These are phyloP conservation scores for Blomia tropicalis DNA, from an alignment of 2,888 invertebrate species.

Conservation along the genomic window DNA sequence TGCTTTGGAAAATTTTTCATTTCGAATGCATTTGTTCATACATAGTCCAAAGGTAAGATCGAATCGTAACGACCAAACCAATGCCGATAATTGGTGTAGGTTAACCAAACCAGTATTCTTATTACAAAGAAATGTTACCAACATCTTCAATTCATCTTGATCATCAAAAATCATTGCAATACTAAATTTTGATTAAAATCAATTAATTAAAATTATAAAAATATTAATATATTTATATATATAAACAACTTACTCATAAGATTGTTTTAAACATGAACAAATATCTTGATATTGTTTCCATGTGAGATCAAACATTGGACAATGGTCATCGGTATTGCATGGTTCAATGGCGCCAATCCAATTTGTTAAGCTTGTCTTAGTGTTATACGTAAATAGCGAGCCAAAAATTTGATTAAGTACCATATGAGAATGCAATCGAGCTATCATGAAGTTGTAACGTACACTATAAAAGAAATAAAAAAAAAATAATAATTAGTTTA, in stretches of 20 bases:
- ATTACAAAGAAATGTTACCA: background rate
- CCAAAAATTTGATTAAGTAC: background rate
- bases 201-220: too few relatives aligned
- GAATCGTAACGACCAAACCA: background rate
- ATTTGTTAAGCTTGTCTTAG: background rate
- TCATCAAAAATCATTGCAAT: background rate
- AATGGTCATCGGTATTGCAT: background rate
- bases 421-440: background rate
- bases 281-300: conserved; percentile 1
- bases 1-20: background rate
- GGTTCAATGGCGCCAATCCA: background rate
- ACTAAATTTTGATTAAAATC: background rate
- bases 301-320: background rate
- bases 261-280: background rate
- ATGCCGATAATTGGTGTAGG: background rate
- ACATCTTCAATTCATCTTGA: background rate
- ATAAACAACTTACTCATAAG: background rate
- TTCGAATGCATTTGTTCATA: background rate
- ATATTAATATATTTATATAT: too few relatives aligned
- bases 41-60: background rate
- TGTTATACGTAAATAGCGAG: conserved; percentile 1
- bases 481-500: too few relatives aligned
- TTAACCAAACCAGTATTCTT: background rate
- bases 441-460: background rate
- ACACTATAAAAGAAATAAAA: background rate